phyloP scores from a whole-genome alignment of 1,140 invertebrate genomes.

The Drosophila bocqueti region DNA sequence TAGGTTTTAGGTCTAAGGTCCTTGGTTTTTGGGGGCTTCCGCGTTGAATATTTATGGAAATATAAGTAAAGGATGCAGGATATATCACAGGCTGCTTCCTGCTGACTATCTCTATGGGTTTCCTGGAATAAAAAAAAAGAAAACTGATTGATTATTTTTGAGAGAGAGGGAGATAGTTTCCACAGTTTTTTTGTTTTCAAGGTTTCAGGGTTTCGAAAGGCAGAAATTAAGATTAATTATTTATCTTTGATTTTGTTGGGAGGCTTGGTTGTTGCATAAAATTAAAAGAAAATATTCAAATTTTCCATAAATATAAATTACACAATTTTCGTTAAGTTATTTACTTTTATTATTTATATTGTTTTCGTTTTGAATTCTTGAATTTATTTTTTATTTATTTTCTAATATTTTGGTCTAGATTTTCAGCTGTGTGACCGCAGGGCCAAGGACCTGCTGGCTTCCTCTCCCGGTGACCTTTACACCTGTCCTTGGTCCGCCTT shows the following conservation, averaged over 20 bases:
- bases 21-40: background rate
- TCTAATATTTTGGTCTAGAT: slow-evolving; percentile 4
- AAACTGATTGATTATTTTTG: slow-evolving; percentile 38
- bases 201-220: background rate
- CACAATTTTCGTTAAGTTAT: background rate
- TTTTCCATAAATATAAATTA: background rate
- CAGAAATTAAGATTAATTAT: slow-evolving; percentile 12
- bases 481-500: slow-evolving; percentile 50
- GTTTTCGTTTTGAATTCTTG: background rate
- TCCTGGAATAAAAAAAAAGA: background rate
- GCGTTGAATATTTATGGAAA: slow-evolving; percentile 24
- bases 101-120: background rate
- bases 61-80: slow-evolving; percentile 1
- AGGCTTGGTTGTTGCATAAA: background rate
- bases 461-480: slow-evolving; percentile 45
- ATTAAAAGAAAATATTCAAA: background rate
- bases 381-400: background rate
- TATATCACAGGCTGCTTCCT: background rate
- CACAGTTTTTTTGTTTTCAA: background rate
- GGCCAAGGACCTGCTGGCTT: slow-evolving; percentile 7
- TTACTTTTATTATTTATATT: background rate
- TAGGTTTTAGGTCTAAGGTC: background rate
- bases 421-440: slow-evolving; percentile 56
- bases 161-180: background rate
- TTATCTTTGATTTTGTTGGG: background rate